A percentile compares a stretch with the other conserved stretches of the same genome.
These are phyloP conservation scores for Augiades crinisus DNA, from an alignment of 2,888 invertebrate species.

Conservation along the genomic window DNA sequence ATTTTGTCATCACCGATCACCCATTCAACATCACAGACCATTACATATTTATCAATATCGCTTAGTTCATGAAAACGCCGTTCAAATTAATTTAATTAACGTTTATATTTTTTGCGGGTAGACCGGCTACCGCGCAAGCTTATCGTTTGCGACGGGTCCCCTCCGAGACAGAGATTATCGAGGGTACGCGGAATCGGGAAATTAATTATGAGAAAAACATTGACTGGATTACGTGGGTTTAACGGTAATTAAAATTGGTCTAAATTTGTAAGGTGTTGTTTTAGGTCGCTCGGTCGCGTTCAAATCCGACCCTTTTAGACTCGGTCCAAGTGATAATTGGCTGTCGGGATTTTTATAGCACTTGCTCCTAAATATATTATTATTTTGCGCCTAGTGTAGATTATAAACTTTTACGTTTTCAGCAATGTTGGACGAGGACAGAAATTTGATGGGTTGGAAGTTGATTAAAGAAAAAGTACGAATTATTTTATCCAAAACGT, in stretches of 20 bases:
- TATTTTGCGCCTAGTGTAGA: too few species aligned
- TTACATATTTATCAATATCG: too few species aligned
- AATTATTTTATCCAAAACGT: too few species aligned
- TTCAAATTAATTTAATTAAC: background rate
- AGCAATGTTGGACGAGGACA: too few species aligned
- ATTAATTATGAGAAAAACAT: conserved; percentile 73
- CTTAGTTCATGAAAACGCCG: too few species aligned
- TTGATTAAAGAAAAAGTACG: too few species aligned
- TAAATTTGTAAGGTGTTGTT: conserved; percentile 35
- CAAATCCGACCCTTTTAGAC: conserved; percentile 6
- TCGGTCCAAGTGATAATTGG: conserved; percentile 1
- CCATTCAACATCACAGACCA: too few species aligned
- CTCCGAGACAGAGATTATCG: conserved; percentile 60
- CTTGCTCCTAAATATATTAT: too few species aligned
- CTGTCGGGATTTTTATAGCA: background rate
- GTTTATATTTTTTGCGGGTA: background rate
- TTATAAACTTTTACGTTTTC: too few species aligned
- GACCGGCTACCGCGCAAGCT: background rate
- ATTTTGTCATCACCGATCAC: too few species aligned
- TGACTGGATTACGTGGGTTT: conserved; percentile 56
- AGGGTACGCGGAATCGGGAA: conserved; percentile 59
- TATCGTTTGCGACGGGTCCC: conserved; percentile 1
- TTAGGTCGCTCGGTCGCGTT: conserved; percentile 8
- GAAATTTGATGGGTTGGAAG: too few species aligned
- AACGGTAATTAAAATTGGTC: conserved; percentile 44